phyloP scores from a whole-genome alignment of 2,888 invertebrate species.

The Agriopis aurantiaria region DNA sequence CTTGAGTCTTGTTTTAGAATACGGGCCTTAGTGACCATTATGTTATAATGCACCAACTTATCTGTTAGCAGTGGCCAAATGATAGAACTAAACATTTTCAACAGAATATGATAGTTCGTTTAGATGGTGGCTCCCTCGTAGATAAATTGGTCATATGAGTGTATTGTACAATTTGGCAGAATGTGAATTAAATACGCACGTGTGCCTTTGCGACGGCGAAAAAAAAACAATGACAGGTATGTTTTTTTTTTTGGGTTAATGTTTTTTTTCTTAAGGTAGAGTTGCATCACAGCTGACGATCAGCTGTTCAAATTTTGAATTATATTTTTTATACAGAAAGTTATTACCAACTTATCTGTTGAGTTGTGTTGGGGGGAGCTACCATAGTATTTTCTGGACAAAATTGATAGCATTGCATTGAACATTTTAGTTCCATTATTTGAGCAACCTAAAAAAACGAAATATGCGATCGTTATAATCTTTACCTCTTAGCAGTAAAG shows the following conservation, averaged over 20 bases:
- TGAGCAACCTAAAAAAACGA: no score
- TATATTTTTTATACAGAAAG: slow-evolving; percentile 14
- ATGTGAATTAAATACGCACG: slow-evolving; percentile 56
- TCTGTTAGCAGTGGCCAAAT: neutral
- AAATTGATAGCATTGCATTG: neutral
- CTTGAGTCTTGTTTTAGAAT: no score
- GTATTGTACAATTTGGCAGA: slow-evolving; percentile 47
- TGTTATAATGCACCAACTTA: neutral
- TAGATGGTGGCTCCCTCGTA: neutral
- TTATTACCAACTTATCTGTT: neutral
- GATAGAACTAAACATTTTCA: neutral
- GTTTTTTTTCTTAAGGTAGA: slow-evolving; percentile 32
- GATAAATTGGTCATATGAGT: neutral
- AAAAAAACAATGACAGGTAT: slow-evolving; percentile 54
- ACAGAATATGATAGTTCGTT: neutral
- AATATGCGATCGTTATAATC: no score
- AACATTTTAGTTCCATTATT: no score
- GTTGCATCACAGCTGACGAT: slow-evolving; percentile 63
- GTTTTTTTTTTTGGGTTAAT: no score
- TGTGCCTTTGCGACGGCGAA: slow-evolving; percentile 47
- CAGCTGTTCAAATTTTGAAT: slow-evolving; percentile 60
- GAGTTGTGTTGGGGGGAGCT: no score
- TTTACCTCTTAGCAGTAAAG: no score
- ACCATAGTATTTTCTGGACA: no score
- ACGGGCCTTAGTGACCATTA: neutral